A percentile compares a stretch with the other conserved stretches of the same genome.
Conservation (phyloP, 2,888 invertebrate species). For the Coenonympha glycerion region DNA sequence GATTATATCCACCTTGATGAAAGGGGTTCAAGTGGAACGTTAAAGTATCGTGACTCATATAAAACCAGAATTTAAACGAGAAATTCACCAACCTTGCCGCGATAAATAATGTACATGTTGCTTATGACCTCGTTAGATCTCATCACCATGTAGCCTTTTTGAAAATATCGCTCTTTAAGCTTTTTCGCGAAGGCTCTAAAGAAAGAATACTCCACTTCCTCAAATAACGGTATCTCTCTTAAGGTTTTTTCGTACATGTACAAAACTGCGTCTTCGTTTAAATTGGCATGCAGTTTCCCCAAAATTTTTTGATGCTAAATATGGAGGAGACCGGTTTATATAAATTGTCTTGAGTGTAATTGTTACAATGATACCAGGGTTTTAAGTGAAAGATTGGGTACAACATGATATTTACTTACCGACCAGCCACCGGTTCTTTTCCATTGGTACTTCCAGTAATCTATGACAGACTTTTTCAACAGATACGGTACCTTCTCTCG, state of each 20-base stretch:
- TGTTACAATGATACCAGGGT: conserved; percentile 18
- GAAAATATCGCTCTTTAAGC: conserved; percentile 59
- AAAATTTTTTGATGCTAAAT: conserved; percentile 64
- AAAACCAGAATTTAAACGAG: conserved; percentile 11
- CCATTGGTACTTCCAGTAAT: conserved; percentile 72
- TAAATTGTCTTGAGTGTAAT: conserved; percentile 17
- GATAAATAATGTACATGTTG: conserved; percentile 65
- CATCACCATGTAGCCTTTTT: conserved; percentile 66
- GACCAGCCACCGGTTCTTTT: conserved; percentile 71
- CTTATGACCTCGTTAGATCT: conserved; percentile 61
- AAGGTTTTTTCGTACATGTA: conserved; percentile 73
- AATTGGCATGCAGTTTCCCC: conserved; percentile 68
- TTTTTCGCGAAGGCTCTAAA: conserved; percentile 72
- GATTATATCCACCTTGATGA: conserved; percentile 56
- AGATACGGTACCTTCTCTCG: conserved; percentile 57
- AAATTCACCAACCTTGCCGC: conserved; percentile 55
- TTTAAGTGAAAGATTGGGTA: conserved; percentile 8
- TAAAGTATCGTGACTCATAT: not conserved
- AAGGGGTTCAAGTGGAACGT: conserved; percentile 7
- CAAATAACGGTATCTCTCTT: conserved; percentile 71
- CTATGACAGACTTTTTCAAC: conserved; percentile 53
- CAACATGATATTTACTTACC: conserved; percentile 39
- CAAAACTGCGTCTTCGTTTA: conserved; percentile 73
- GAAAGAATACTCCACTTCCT: conserved; percentile 70
- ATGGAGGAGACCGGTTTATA: conserved; percentile 23